These are phyloP conservation scores for Psammodynastes pulverulentus DNA, from an alignment of 2,113 vertebrate species.

Conservation along the genomic window DNA sequence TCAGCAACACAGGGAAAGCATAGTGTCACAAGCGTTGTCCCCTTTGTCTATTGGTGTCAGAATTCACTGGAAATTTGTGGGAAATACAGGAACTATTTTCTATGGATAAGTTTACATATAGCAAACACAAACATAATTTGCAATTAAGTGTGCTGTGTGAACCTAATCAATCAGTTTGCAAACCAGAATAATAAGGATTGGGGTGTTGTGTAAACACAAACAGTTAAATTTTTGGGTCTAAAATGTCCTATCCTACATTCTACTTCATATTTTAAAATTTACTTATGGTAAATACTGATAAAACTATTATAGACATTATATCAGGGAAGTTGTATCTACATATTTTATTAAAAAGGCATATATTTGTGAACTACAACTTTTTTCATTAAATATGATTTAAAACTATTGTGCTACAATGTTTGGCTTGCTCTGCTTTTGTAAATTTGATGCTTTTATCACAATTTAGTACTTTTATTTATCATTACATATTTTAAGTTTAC, in stretches of 20 bases:
- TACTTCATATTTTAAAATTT: not conserved
- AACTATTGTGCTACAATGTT: not conserved
- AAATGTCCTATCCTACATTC: not conserved
- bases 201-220: not conserved
- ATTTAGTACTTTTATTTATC: not conserved
- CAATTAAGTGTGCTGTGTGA: not conserved
- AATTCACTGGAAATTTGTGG: not conserved
- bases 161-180: not conserved
- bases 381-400: not conserved
- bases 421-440: not conserved
- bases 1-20: not conserved
- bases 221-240: not conserved
- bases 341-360: not conserved
- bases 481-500: not conserved
- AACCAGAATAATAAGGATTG: not conserved
- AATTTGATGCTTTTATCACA: not conserved
- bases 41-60: not conserved
- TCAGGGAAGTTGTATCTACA: not conserved
- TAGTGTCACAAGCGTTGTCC: not conserved
- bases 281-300: not conserved
- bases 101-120: not conserved
- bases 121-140: not conserved
- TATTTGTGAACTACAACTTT: not conserved
- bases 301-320: not conserved
- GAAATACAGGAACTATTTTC: not conserved